Base-by-base conservation (phyloP, 2,888 invertebrate species). In the Sphecodes monilicornis region DNA sequence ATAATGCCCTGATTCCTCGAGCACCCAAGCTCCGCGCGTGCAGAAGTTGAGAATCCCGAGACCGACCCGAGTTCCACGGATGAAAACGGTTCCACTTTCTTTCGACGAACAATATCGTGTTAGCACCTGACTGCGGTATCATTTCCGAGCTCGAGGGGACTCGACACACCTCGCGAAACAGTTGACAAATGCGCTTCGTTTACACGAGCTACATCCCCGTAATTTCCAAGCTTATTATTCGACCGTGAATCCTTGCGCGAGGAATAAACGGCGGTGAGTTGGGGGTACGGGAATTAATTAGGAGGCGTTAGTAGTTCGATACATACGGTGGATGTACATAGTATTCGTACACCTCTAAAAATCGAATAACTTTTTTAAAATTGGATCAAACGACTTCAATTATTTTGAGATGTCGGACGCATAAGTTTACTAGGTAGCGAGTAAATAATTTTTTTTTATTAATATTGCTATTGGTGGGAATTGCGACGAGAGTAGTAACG, bases 1-100 rank as follows among this genome's bases (percentile, higher is more conserved):
- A 83, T 83, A 76, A 83, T 69, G 76, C 72, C 72, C 57, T 41
- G 83, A 81, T 81, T 83, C 81, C 26, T 83, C 76, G 76, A 76
- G 80, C 60, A 16, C 43, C 78, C 36, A 22, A 29, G 64, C 4
- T 22, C 18, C 11, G 76, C 72, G 43, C 83, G 83, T 81, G 83
- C 83, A 83, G 81, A 80, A 85, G 89, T 85, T 89, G 81, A 50
- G 50, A 50, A 50, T 50, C 50, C 22, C 50, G 10, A 50, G 50
- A 0, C n/a, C 50, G n/a, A n/a, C 50, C 46, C 22, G 46, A 46
- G 46, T 46, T 10, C 2, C 50, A 10, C 50, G 10, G 50, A 50
- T n/a, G n/a, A 50, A n/a, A 50, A 50, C 50, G 50, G 50, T 50
- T n/a, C 50, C 22, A 50, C 50, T 50, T 50, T 36, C 36, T 36